phyloP scores from a whole-genome alignment of 2,888 invertebrate genomes.

The Fabriciana adippe region DNA sequence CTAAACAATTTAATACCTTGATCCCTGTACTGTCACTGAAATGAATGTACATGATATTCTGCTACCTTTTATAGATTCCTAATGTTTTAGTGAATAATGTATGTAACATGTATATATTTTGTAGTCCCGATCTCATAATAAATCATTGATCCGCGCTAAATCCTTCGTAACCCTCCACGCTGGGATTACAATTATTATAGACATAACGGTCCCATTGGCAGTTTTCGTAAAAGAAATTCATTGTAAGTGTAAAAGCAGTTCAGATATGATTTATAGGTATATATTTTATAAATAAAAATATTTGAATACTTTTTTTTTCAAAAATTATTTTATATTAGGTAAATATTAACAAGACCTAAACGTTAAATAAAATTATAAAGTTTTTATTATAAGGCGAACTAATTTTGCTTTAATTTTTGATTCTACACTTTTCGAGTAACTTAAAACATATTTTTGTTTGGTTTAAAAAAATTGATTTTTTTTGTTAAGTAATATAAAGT shows the following conservation, averaged over 20 bases:
- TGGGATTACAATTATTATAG: conserved; percentile 33
- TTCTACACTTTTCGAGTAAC: too few relatives aligned
- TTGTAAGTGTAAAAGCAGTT: background rate
- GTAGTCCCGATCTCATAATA: conserved; percentile 67
- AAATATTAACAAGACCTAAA: too few relatives aligned
- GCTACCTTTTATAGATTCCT: conserved; percentile 57
- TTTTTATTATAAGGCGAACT: too few relatives aligned
- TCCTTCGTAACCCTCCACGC: conserved; percentile 34
- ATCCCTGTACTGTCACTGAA: background rate
- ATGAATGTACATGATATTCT: conserved; percentile 38
- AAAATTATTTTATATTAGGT: too few relatives aligned
- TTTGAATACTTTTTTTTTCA: too few relatives aligned
- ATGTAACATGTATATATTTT: conserved; percentile 53
- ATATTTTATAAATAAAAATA: too few relatives aligned
- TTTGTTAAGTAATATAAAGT: too few relatives aligned
- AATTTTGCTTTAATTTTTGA: too few relatives aligned
- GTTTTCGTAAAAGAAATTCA: conserved; percentile 25
- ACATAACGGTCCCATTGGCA: conserved; percentile 31
- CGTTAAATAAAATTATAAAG: too few relatives aligned
- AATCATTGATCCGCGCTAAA: conserved; percentile 63
- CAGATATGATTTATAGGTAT: background rate
- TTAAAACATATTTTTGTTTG: too few relatives aligned
- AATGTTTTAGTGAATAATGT: conserved; percentile 69
- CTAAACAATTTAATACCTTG: too few relatives aligned
- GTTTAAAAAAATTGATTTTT: too few relatives aligned